Evolutionary conservation across 2,113 vertebrate species (phyloP).

Genomic region (Halcyon malimbica): DNA sequence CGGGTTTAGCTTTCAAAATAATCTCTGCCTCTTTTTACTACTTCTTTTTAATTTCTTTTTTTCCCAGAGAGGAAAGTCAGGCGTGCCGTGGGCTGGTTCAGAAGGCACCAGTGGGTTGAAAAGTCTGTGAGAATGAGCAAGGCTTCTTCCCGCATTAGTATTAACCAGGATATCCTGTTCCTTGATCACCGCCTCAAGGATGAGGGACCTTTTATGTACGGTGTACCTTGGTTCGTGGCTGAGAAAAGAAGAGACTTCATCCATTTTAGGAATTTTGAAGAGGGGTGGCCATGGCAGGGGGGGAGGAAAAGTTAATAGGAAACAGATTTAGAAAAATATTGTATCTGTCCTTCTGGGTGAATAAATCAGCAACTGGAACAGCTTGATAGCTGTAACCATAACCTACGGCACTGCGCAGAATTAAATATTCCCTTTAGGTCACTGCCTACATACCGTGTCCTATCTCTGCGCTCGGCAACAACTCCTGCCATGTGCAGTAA

Average conservation of each 20-base stretch:
- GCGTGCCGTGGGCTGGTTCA: background rate
- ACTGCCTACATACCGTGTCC: background rate
- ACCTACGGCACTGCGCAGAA: conserved; percentile 43
- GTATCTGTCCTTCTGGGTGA: conserved; percentile 58
- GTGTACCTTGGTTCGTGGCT: conserved; percentile 46
- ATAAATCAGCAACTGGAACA: conserved; percentile 63
- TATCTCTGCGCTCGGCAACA: conserved; percentile 21
- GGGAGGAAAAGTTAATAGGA: conserved; percentile 56
- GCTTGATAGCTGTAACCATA: conserved; percentile 64
- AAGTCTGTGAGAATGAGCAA: conserved; percentile 52
- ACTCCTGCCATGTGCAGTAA: background rate
- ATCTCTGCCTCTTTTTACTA: background rate
- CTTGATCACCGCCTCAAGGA: conserved; percentile 56
- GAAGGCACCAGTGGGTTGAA: conserved; percentile 42
- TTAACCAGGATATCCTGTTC: conserved; percentile 64
- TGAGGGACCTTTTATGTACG: conserved; percentile 9
- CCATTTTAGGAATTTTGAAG: conserved; percentile 57
- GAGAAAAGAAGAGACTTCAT: conserved; percentile 57
- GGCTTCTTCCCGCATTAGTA: conserved; percentile 50
- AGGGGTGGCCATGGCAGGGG: conserved; percentile 12
- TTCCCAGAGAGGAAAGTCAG: background rate
- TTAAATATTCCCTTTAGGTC: conserved; percentile 64
- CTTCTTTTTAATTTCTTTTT: background rate
- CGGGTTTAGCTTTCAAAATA: background rate
- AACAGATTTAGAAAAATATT: conserved; percentile 67